phyloP scores from a whole-genome alignment of 2,113 vertebrate species.

The Chaetura pelagica region DNA sequence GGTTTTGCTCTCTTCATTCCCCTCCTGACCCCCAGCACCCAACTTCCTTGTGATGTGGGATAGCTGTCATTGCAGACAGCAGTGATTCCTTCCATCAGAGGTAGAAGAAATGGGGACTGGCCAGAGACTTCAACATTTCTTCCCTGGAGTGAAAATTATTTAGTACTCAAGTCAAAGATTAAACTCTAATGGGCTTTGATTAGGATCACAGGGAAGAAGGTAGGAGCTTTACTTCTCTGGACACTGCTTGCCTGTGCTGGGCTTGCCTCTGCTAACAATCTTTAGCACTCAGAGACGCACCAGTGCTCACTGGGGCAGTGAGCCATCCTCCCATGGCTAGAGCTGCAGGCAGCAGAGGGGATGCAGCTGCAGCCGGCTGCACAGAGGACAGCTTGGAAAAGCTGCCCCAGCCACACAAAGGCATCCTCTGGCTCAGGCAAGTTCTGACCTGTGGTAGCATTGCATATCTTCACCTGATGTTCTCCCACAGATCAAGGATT shows the following conservation, averaged over 20 bases:
- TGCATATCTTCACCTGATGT: neutral
- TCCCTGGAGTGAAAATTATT: neutral
- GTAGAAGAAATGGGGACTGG: neutral
- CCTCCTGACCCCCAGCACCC: neutral
- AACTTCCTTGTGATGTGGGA: neutral
- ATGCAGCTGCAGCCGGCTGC: neutral
- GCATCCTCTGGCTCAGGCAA: neutral
- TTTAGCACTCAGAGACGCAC: neutral
- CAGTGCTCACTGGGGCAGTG: neutral
- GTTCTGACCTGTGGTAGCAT: neutral
- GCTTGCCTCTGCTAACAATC: neutral
- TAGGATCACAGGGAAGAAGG: neutral
- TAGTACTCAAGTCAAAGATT: neutral
- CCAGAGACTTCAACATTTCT: neutral
- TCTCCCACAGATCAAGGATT: neutral
- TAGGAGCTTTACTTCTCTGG: neutral
- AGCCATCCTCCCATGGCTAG: neutral
- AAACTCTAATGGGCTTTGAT: neutral
- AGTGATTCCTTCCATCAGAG: neutral
- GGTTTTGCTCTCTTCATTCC: neutral
- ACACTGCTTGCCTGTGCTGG: neutral
- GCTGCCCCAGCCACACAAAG: neutral
- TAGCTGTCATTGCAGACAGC: neutral
- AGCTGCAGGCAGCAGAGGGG: neutral
- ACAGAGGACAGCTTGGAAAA: neutral